These are phyloP conservation scores for Sussaba pulchella DNA, from an alignment of 2,888 invertebrate genomes.

Conservation along the genomic window DNA sequence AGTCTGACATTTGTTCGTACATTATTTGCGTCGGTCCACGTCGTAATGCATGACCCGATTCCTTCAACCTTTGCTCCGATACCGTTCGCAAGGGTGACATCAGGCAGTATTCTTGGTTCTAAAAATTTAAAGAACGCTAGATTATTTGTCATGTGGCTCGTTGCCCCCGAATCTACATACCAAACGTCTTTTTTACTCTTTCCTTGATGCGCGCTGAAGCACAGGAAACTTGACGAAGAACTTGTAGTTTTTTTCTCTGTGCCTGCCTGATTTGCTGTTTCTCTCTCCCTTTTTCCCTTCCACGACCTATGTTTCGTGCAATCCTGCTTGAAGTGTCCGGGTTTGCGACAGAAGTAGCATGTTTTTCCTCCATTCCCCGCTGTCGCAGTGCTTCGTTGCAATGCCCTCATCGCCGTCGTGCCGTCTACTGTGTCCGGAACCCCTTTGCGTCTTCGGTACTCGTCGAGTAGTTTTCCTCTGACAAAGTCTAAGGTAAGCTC, in stretches of 20 bases:
- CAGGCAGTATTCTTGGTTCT: slow-evolving; percentile 25
- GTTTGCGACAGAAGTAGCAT: slow-evolving; percentile 61
- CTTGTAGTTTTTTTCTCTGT: slow-evolving; percentile 9
- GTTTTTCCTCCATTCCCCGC: slow-evolving; percentile 1
- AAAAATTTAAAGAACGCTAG: slow-evolving; percentile 54
- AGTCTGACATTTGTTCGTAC: slow-evolving; percentile 41
- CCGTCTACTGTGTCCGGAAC: slow-evolving; percentile 31
- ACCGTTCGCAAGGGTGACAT: slow-evolving; percentile 62
- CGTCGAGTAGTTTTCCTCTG: slow-evolving; percentile 69
- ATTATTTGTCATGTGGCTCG: slow-evolving; percentile 67
- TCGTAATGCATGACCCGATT: slow-evolving; percentile 56
- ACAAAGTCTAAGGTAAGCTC: slow-evolving; percentile 67
- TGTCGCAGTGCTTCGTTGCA: slow-evolving; percentile 9
- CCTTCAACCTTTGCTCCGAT: slow-evolving; percentile 57
- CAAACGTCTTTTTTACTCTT: slow-evolving; percentile 19
- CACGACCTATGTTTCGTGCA: slow-evolving; percentile 56
- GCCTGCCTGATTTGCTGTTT: slow-evolving; percentile 30
- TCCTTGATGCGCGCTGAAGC: slow-evolving; percentile 26
- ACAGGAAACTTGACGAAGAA: too few relatives aligned
- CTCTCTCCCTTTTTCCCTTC: slow-evolving; percentile 53
- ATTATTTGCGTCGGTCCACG: slow-evolving; percentile 35
- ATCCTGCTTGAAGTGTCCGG: slow-evolving; percentile 61
- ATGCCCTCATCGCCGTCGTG: slow-evolving; percentile 42
- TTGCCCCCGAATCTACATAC: slow-evolving; percentile 69
- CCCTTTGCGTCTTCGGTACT: slow-evolving; percentile 67